phyloP scores from a whole-genome alignment of 37 sponge, comb jelly and placozoan species.

The Halichondria panicea region DNA sequence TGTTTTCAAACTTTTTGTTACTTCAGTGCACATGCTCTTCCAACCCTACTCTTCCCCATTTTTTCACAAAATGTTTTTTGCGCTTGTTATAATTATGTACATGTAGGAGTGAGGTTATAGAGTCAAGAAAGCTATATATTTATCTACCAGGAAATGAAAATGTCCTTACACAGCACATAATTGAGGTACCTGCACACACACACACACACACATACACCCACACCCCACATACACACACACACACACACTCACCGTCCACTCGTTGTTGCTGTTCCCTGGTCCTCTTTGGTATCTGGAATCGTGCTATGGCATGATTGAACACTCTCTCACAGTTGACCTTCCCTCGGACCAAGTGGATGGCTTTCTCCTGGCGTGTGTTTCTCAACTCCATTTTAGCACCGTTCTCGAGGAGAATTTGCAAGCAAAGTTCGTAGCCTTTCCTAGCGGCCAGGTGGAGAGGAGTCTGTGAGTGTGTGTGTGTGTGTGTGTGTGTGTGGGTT shows the following conservation, averaged over 20 bases:
- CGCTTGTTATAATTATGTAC: no score
- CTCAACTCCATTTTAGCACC: constrained; percentile 27
- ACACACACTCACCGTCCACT: constrained; percentile 38
- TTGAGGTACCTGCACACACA: neutral
- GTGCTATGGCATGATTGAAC: constrained; percentile 39
- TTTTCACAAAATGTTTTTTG: no score
- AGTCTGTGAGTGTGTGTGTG: constrained; percentile 54
- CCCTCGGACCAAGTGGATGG: constrained; percentile 49
- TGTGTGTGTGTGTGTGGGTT: constrained; percentile 8
- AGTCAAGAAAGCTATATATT: neutral
- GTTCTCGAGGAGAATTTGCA: constrained; percentile 55
- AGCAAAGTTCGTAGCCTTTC: constrained; percentile 43
- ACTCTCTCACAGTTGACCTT: constrained; percentile 46
- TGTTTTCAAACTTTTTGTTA: no score
- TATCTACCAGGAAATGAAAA: neutral
- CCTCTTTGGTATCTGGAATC: constrained; percentile 39
- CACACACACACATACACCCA: neutral
- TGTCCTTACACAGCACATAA: neutral
- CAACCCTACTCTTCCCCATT: no score
- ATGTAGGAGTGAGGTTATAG: neutral
- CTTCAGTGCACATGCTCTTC: no score
- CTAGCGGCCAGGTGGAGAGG: constrained; percentile 75
- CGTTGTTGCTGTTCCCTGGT: constrained; percentile 24
- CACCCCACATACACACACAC: neutral
- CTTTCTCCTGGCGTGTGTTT: constrained; percentile 37